Base-by-base conservation (phyloP, 2,113 vertebrate species). In the Tupaia tana region DNA sequence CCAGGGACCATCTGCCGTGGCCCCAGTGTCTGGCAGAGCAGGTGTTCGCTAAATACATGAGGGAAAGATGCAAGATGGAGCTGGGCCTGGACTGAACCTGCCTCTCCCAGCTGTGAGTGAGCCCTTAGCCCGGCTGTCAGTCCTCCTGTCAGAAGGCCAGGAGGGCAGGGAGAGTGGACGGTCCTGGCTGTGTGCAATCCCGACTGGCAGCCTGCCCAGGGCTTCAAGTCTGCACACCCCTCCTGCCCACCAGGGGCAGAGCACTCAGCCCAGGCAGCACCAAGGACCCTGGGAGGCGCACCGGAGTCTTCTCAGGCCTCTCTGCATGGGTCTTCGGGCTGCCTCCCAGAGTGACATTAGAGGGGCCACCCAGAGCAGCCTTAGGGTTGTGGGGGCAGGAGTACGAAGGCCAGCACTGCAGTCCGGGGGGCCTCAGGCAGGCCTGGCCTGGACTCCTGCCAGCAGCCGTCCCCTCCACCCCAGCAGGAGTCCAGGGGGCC, bases 191-290 rank as follows among this genome's bases (percentile, higher is more conserved):
- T 43, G 43, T 43, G 43, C 43, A 43, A 43, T 43, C 43, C 43
- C 43, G 43, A 43, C 43, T 43, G 43, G 43, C 43, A 52, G 24
- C 74, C 25, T n/a, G n/a, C 70, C 66, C 86, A 2, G 14, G 34
- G 54, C 34, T 89, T 31, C 67, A 43, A 27, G n/a, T 34, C 54
- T 15, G 70, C 80, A 85, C 12, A 74, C 16, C 25, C 34, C 34
- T 84, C 61, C 69, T 95, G 82, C 80, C 97, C 94, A 86, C 78
- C 69, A 97, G 95, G 54, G 85, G 89, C 81, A 1, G 19, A 24
- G 31, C 92, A 63, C 29, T 67, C n/a, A 52, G 61, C n/a, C n/a
- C 18, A 25, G 43, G 71, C 34, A 73, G 61, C 29, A 63, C 56
- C 81, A 34, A 66, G 66, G 56, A 31, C 31, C 18, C 56, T n/a